phyloP scores from a whole-genome alignment of 2,113 vertebrate species.

The Menura novaehollandiae region DNA sequence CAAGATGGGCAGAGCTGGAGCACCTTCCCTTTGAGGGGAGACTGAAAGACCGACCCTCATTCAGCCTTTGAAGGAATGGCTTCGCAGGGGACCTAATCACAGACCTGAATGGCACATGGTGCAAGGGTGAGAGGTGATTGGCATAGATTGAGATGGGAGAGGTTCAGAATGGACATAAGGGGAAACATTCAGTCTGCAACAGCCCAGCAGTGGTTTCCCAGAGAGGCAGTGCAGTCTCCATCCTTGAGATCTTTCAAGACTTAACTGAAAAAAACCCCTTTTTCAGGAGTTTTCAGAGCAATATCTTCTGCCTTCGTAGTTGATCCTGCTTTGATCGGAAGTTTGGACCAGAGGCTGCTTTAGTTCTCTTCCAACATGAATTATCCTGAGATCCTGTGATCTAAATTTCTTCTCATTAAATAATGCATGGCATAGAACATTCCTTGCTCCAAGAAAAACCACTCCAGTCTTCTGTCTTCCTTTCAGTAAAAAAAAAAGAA shows the following conservation, averaged over 20 bases:
- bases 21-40: background rate
- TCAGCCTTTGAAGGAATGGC: background rate
- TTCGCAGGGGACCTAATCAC: background rate
- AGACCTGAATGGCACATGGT: background rate
- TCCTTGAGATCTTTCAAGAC: background rate
- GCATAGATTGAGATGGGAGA: background rate
- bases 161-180: background rate
- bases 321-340: background rate
- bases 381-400: background rate
- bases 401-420: constrained; percentile 3
- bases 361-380: background rate
- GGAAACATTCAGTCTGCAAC: background rate
- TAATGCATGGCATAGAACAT: background rate
- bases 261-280: background rate
- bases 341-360: background rate
- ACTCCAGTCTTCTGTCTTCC: background rate
- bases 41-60: background rate
- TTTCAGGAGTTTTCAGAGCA: background rate
- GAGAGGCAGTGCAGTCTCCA: background rate
- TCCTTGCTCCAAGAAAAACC: background rate
- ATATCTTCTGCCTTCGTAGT: background rate
- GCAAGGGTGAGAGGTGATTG: background rate
- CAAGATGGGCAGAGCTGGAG: background rate
- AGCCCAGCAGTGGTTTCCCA: background rate
- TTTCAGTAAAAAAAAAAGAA: background rate